These are phyloP conservation scores for Helicoverpa zea DNA, from an alignment of 1,140 invertebrate species.

Conservation along the genomic window DNA sequence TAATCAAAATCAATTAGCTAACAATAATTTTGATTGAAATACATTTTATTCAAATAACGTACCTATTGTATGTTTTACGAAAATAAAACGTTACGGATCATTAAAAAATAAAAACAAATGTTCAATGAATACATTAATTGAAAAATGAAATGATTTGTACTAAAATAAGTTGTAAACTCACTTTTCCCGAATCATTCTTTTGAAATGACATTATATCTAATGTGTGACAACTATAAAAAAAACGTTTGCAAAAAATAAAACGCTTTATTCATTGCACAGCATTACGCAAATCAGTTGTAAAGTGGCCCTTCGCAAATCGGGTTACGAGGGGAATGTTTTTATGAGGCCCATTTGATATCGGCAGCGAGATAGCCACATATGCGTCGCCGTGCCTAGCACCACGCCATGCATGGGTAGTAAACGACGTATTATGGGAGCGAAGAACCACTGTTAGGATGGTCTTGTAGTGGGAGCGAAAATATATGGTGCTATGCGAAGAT, in stretches of 20 bases:
- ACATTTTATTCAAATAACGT: too few species aligned
- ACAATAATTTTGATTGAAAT: too few species aligned
- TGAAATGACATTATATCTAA: too few species aligned
- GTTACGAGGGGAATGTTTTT: constrained; percentile 23
- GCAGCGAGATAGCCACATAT: constrained; percentile 53
- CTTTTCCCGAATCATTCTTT: neutral
- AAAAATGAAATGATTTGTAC: too few species aligned
- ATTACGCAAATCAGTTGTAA: constrained; percentile 43
- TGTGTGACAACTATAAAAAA: neutral
- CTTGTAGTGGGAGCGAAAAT: neutral
- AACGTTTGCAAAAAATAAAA: neutral
- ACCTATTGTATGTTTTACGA: too few species aligned
- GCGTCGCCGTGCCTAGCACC: constrained; percentile 17
- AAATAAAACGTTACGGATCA: too few species aligned
- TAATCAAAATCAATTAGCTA: too few species aligned
- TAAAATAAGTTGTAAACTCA: neutral
- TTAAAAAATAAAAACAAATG: too few species aligned
- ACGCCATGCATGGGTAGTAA: constrained; percentile 46
- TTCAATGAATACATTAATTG: too few species aligned
- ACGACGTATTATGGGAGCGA: constrained; percentile 21
- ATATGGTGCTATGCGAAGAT: neutral
- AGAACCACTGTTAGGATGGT: too few species aligned
- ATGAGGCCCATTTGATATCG: constrained; percentile 53
- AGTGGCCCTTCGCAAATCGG: constrained; percentile 30
- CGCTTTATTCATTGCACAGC: constrained; percentile 13